phyloP scores from a whole-genome alignment of 1,140 invertebrate genomes.

The Zelostemma sp. region DNA sequence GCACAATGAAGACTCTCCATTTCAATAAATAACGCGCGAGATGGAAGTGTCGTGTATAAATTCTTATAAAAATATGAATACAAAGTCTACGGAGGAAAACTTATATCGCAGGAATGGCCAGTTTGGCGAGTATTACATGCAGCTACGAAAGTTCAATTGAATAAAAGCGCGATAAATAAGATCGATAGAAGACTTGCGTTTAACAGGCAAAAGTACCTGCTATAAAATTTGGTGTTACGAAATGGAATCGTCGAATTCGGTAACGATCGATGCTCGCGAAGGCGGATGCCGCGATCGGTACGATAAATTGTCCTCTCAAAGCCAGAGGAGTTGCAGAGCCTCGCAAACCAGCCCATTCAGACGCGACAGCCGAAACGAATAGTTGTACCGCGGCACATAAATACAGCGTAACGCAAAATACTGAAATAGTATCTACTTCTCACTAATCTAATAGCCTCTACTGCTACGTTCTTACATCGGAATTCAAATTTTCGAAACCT shows the following conservation, averaged over 20 bases:
- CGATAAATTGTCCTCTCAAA: conserved; percentile 50
- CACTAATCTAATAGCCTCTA: conserved; percentile 18
- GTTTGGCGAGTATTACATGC: conserved; percentile 27
- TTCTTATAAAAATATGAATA: conserved; percentile 22
- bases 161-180: conserved; percentile 46
- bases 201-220: conserved; percentile 31
- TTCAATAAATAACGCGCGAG: no score
- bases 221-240: conserved; percentile 44
- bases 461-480: background rate
- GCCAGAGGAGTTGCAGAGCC: conserved; percentile 46
- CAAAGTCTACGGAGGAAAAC: conserved; percentile 16
- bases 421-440: conserved; percentile 36
- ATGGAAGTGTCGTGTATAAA: background rate
- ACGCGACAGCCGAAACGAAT: conserved; percentile 48
- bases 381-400: conserved; percentile 49
- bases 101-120: conserved; percentile 22
- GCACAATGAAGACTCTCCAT: no score
- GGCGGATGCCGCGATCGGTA: conserved; percentile 42
- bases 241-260: conserved; percentile 47
- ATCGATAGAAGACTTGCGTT: conserved; percentile 40
- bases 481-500: background rate
- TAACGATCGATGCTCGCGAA: conserved; percentile 40
- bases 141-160: conserved; percentile 36
- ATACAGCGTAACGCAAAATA: conserved; percentile 45
- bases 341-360: conserved; percentile 46